Base-by-base conservation (phyloP, 1,140 invertebrate species). In the Ips nitidus region DNA sequence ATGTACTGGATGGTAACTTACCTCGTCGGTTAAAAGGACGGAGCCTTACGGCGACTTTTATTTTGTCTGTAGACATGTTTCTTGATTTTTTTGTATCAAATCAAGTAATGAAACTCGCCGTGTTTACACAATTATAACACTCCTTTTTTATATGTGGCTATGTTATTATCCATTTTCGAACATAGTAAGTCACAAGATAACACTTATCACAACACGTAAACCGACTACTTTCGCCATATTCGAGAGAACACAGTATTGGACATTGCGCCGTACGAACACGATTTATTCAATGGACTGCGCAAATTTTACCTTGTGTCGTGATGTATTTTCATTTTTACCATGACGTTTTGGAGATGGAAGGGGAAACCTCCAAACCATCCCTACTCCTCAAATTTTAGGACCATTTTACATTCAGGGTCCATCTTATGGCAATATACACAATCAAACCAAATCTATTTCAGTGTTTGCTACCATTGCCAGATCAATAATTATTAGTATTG, bases 11-110 rank as follows among this genome's bases (percentile, higher is more conserved):
- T 22, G 22, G 22, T 22, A 22, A 22, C 62, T 66, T 87, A 97
- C 95, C 95, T 90, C 95, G 87, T 76, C 94, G 89, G 87, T 95
- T 98, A 83, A 97, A 94, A 79, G 95, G 95, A 82, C 95, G 89
- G 79, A 98, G 94, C 81, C 95, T 88, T 75, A 98, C 94, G 76
- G 94, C 95, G 74, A 98, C 95, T 88, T 95, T 95, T 79, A 98
- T 95, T 88, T 98, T 97, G 89, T 92, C 90, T 83, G 89, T 90
- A 79, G 90, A 87, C 90, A 92, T 92, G 81, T 82, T 83, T 71
- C 78, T 80, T 73, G 69, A 45, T 71, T 66, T 71, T 74, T 22
- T 22, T 22, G 22, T 70, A 53, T 74, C 76, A 70, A 61, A 67
- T 67, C 60, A 72, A 69, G 8, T 58, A 74, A 78, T 64, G 75